Evolutionary conservation across 2,888 invertebrate genomes (phyloP).

Genomic region (Papilio demoleus): DNA sequence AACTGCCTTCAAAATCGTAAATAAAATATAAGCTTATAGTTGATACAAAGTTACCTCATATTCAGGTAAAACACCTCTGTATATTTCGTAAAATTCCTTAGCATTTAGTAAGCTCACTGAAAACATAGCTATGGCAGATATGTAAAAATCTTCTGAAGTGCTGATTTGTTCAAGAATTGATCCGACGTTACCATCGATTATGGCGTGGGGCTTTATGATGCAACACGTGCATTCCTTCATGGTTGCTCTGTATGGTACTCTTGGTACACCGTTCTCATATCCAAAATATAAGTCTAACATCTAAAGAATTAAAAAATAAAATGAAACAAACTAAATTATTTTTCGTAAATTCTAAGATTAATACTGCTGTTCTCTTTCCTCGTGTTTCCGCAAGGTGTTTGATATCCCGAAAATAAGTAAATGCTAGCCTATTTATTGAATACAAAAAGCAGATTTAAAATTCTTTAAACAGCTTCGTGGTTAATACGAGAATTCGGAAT

Average conservation of each 20-base stretch:
- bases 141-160: slow-evolving; percentile 86
- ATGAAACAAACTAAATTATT: neutral
- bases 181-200: slow-evolving; percentile 89
- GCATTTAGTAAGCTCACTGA: slow-evolving; percentile 90
- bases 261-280: slow-evolving; percentile 60
- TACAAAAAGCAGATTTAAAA: too few species aligned
- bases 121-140: slow-evolving; percentile 92
- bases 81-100: slow-evolving; percentile 95
- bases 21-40: neutral
- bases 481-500: too few species aligned
- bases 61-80: slow-evolving; percentile 92
- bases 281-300: slow-evolving; percentile 71
- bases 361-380: too few species aligned
- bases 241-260: slow-evolving; percentile 78
- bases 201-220: slow-evolving; percentile 94
- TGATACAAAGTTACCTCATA: slow-evolving; percentile 78
- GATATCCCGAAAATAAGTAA: too few species aligned
- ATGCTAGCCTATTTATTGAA: too few species aligned
- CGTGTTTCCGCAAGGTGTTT: too few species aligned
- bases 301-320: slow-evolving; percentile 47
- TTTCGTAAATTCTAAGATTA: too few species aligned
- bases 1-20: too few species aligned
- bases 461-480: too few species aligned
- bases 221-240: slow-evolving; percentile 88
- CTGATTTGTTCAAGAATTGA: slow-evolving; percentile 89